Evolutionary conservation across 2,113 vertebrate species (phyloP).

Genomic region (Hystrix cristata): DNA sequence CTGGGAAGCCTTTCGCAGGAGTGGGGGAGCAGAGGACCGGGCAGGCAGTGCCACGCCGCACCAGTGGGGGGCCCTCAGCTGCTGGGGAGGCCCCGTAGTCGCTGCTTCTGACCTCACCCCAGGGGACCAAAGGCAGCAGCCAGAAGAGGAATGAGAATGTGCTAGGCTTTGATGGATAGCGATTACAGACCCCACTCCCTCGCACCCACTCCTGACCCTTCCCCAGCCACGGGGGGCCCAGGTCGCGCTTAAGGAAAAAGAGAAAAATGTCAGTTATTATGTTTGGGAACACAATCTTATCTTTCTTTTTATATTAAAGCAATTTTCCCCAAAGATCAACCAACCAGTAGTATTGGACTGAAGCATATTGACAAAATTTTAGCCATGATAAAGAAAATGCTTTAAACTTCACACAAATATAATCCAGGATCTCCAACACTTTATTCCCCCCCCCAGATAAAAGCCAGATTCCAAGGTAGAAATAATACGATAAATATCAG

Average conservation of each 20-base stretch:
- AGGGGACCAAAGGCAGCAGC: not conserved
- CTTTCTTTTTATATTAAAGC: slow-evolving; percentile 65
- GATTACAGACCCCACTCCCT: not conserved
- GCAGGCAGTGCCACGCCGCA: too few species aligned
- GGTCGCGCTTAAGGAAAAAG: slow-evolving; percentile 40
- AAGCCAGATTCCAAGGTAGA: not conserved
- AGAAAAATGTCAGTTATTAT: slow-evolving; percentile 64
- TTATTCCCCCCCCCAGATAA: not conserved
- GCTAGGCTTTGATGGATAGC: not conserved
- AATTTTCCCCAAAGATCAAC: slow-evolving; percentile 49
- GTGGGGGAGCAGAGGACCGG: fast-evolving
- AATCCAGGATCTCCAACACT: not conserved
- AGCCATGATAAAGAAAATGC: not conserved
- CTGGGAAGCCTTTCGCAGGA: too few species aligned
- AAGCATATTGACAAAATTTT: slow-evolving; percentile 44
- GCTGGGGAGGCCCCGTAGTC: not conserved
- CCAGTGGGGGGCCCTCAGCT: too few species aligned
- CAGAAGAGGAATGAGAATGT: not conserved
- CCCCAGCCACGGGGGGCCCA: slow-evolving; percentile 41
- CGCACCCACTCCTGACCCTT: slow-evolving; percentile 50
- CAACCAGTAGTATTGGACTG: not conserved
- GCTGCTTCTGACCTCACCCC: slow-evolving; percentile 24
- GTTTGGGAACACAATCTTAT: slow-evolving; percentile 60
- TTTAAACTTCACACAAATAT: not conserved
- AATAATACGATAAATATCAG: not conserved